phyloP scores from a whole-genome alignment of 1,140 invertebrate species.

The Nomia melanderi region DNA sequence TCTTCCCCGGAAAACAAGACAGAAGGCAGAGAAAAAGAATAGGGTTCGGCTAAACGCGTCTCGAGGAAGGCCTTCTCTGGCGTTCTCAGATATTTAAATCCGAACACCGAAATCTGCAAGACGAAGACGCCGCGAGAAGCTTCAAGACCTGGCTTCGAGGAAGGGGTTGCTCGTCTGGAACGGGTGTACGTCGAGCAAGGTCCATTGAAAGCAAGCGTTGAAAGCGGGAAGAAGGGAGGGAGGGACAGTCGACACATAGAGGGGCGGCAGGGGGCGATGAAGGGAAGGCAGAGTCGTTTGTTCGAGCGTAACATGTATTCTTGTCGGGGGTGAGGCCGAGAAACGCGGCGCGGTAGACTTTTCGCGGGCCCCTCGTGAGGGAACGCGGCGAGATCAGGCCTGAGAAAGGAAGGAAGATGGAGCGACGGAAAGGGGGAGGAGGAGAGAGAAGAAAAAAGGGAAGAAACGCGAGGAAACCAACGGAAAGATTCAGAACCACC shows the following conservation, averaged over 20 bases:
- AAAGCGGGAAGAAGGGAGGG: constrained; percentile 19
- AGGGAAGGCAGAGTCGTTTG: constrained; percentile 57
- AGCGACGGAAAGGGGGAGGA: no score
- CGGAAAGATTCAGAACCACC: constrained; percentile 40
- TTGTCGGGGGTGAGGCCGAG: constrained; percentile 63
- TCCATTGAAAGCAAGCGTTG: constrained; percentile 26
- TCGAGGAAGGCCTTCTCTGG: constrained; percentile 38
- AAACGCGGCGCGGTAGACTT: constrained; percentile 58
- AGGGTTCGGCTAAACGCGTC: constrained; percentile 39
- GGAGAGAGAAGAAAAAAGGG: constrained; percentile 4
- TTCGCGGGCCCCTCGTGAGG: constrained; percentile 33
- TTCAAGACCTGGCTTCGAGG: background rate
- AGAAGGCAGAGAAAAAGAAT: constrained; percentile 15
- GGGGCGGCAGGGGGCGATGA: background rate
- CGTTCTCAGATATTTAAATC: constrained; percentile 73
- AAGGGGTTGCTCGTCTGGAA: constrained; percentile 36
- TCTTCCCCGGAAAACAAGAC: no score
- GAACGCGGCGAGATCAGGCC: constrained; percentile 29
- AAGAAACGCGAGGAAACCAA: background rate
- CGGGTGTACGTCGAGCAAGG: constrained; percentile 28
- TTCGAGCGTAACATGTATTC: constrained; percentile 74
- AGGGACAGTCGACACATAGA: background rate
- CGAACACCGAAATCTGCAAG: constrained; percentile 55
- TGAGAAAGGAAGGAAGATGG: no score
- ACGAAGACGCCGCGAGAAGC: constrained; percentile 7